A percentile compares a stretch with the other conserved stretches of the same genome.
Evolutionary conservation across 2,888 invertebrate genomes (phyloP).

Genomic region (Scrobipalpa atriplicella): DNA sequence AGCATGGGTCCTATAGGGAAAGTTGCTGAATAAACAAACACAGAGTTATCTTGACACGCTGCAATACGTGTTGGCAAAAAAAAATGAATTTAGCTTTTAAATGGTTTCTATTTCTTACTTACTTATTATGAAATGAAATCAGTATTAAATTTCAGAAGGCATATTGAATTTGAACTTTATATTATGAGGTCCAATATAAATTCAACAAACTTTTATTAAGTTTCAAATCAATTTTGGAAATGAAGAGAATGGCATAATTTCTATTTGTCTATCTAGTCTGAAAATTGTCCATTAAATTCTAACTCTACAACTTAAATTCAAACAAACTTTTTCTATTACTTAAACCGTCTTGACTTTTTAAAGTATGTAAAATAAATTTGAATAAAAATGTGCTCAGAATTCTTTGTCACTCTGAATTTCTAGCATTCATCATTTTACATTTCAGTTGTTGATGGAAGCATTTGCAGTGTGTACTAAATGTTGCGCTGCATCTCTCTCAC

Average conservation of each 20-base stretch:
- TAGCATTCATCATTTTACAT: slow-evolving; percentile 30
- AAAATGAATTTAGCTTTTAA: no score
- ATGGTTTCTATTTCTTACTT: no score
- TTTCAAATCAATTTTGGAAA: slow-evolving; percentile 10
- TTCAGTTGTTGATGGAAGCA: slow-evolving; percentile 44
- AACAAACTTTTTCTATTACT: not conserved
- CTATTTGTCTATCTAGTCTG: not conserved
- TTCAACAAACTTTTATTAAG: slow-evolving; percentile 1
- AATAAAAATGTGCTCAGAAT: slow-evolving; percentile 6
- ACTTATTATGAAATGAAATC: not conserved
- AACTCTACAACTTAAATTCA: not conserved
- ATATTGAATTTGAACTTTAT: not conserved
- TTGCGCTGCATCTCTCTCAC: slow-evolving; percentile 37
- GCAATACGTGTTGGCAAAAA: no score
- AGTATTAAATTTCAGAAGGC: not conserved
- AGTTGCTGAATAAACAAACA: no score
- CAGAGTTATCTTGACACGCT: no score
- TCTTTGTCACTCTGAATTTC: not conserved
- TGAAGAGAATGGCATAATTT: not conserved
- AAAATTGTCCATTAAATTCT: not conserved
- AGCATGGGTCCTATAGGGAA: no score
- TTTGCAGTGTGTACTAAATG: slow-evolving; percentile 48
- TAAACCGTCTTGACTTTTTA: not conserved
- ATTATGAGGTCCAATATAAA: slow-evolving; percentile 6
- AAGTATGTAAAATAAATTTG: not conserved